Evolutionary conservation across 2,113 vertebrate genomes (phyloP), one percentile per base, ranked within the genome.

Genomic region (Cairina moschata): DNA sequence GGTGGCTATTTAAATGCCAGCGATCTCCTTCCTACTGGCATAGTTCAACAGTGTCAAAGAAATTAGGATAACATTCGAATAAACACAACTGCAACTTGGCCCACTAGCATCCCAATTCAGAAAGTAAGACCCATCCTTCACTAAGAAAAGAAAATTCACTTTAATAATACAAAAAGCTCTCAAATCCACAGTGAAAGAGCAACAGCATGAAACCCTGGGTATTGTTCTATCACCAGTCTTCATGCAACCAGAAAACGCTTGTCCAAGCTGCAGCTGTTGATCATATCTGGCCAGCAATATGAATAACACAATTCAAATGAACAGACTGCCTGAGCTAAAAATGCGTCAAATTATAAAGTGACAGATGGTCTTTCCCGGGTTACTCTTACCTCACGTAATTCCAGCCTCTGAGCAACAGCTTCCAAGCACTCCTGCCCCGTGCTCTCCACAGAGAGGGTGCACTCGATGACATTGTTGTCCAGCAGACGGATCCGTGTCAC

Each of bases 361-460:
- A 82, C 79, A 86, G 87, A 95, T 79, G 83, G 55, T 11, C 46
- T 13, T 48, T 77, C 76, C 60, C 3, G 4, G 17, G 40, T 80
- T 58, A 12, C 56, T 22, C 98, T 98, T 89, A 99, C 99, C 99
- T 99, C 99, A n/a, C 98, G 98, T 22, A 99, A 97, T 93, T 99
- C 99, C 97, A 99, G 98, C 94, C 99, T 98, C 96, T 99, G 99
- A 46, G 99, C 99, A 14, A 99, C 99, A 1, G 99, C 99, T 95
- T 99, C 99, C 97, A 99, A 97, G 96, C 99, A 99, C 96, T 99
- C 99, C 95, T 99, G 99, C 21, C 99, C 99, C 0, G 99, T 99
- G 95, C 99, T 99, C 91, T 99, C 99, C 98, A 99, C 99, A 0
- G 99, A 99, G 92, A 99, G 98, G 0, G 99, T 99, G 95, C 99